Base-by-base conservation (phyloP, 1,140 invertebrate genomes). In the Atta cephalotes region DNA sequence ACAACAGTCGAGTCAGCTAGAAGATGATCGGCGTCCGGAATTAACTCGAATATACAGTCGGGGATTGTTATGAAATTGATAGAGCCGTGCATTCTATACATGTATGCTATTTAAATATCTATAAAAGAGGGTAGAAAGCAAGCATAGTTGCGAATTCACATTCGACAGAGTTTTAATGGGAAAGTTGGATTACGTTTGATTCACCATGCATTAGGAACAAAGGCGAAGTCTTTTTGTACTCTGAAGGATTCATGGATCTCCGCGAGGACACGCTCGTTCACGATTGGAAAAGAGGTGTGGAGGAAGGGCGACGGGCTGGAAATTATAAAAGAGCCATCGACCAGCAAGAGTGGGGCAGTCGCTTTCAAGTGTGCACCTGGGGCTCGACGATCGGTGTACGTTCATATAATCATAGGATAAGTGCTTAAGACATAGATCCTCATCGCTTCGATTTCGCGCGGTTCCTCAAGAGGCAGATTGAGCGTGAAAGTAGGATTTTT, bases 261-360 rank as follows among this genome's bases (percentile, higher is more conserved):
- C 35, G 56, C 78, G 45, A 85, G 58, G 31, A 86, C 45, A 74
- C 10, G 14, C 14, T 62, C n/a, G 77, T 21, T 62, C 16, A 18
- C 35, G 39, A 63, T 76, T 76, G 80, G 70, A 35, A 74, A 74
- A 56, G 65, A 66, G 62, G 81, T 85, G 85, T 66, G 85, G 68
- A 90, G 89, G 89, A 92, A 90, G 89, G 89, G 90, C 82, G 74
- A 71, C 78, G 62, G 5, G 31, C 62, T 88, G 88, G 82, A 94
- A 94, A 94, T 94, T 94, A 94, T 94, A 94, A 94, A 94, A 94
- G 93, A 93, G 87, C 91, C 92, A 84, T 85, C 86, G 87, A 79
- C 70, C 71, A 63, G 71, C 81, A 71, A 85, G 89, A 91, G 91
- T 78, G 91, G 92, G 87, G 80, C 92, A 94, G 93, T 94, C 89